A percentile compares a stretch with the other conserved stretches of the same genome.
Evolutionary conservation across 2,797 vertebrate genomes (phyloP).

Genomic region (Spheniscus humboldti): DNA sequence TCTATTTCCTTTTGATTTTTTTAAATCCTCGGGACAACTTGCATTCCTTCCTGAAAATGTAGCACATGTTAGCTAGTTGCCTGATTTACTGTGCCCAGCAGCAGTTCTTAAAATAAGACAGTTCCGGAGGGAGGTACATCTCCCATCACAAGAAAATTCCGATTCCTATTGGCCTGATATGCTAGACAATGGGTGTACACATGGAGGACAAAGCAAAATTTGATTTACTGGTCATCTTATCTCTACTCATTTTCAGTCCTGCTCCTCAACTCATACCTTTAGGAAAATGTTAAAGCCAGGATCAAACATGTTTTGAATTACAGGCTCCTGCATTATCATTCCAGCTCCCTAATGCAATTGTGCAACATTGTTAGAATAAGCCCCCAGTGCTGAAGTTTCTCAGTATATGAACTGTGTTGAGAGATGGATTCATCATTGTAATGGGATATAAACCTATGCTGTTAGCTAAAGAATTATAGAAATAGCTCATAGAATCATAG

Average conservation of each 20-base stretch:
- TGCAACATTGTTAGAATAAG: conserved; percentile 38
- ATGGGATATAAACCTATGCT: conserved; percentile 27
- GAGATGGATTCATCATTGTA: conserved; percentile 35
- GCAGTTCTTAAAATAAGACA: not conserved
- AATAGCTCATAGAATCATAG: not conserved
- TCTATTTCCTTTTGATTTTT: not conserved
- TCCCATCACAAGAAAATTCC: not conserved
- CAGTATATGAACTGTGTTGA: conserved; percentile 27
- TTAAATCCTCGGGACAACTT: not conserved
- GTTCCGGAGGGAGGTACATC: not conserved
- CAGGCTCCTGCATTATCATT: conserved; percentile 26
- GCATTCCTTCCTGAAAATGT: not conserved
- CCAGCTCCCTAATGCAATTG: conserved; percentile 44
- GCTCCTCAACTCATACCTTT: not conserved
- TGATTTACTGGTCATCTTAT: not conserved
- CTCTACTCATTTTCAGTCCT: not conserved
- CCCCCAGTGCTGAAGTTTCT: conserved; percentile 3
- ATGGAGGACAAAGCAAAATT: not conserved
- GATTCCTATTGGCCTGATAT: not conserved
- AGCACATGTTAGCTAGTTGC: not conserved
- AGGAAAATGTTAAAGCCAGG: conserved; percentile 11
- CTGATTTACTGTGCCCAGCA: not conserved
- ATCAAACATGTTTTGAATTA: conserved; percentile 53
- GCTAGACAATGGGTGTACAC: not conserved
- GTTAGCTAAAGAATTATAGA: conserved; percentile 30